Conservation (phyloP, 2,113 vertebrate species). For the Sceloporus undulatus region DNA sequence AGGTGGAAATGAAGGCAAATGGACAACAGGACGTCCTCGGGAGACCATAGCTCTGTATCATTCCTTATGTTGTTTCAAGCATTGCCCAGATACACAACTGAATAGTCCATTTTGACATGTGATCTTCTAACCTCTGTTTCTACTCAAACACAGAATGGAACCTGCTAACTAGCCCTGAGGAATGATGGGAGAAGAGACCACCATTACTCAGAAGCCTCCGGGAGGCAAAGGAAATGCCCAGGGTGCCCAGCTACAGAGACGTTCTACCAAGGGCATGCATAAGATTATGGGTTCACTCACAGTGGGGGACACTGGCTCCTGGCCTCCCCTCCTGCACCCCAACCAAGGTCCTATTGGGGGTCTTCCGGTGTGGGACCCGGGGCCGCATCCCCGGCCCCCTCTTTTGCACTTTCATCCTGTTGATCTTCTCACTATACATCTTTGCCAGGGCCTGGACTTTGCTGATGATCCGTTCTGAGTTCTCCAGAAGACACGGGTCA, state of each 20-base stretch:
- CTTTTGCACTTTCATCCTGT: conserved; percentile 31
- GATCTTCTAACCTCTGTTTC: too few relatives aligned
- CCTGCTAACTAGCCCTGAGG: too few relatives aligned
- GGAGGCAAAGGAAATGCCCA: too few relatives aligned
- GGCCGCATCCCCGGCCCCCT: not conserved
- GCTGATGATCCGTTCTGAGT: conserved; percentile 84
- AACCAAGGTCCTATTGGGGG: not conserved
- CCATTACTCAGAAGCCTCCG: too few relatives aligned
- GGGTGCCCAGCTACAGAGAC: too few relatives aligned
- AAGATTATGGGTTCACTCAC: not conserved
- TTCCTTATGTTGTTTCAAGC: too few relatives aligned
- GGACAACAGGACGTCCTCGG: too few relatives aligned
- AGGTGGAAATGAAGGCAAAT: too few relatives aligned
- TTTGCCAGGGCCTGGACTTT: conserved; percentile 89
- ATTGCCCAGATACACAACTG: too few relatives aligned
- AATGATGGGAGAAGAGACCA: not conserved
- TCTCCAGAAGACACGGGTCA: conserved; percentile 73
- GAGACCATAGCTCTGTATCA: too few relatives aligned
- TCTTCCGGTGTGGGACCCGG: not conserved
- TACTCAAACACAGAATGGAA: too few relatives aligned
- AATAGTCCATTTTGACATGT: too few relatives aligned
- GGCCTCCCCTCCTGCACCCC: conserved; percentile 6
- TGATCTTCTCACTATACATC: conserved; percentile 86
- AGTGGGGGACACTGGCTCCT: conserved; percentile 10
- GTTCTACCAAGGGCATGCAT: not conserved